Evolutionary conservation across 1,140 invertebrate species (phyloP).

Genomic region (Teleopsis dalmanni): DNA sequence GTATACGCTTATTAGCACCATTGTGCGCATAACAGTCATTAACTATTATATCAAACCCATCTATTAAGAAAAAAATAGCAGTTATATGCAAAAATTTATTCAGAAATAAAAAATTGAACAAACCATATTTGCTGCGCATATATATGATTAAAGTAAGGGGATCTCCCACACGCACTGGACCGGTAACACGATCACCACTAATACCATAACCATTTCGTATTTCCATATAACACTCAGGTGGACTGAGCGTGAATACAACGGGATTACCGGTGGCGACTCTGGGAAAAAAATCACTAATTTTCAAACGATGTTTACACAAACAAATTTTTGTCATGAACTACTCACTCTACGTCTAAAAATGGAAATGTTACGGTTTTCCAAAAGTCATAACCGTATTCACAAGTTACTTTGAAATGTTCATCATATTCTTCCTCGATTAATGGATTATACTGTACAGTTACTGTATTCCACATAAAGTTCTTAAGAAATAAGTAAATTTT

Average conservation of each 20-base stretch:
- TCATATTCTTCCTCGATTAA: constrained; percentile 91
- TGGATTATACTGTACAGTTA: constrained; percentile 89
- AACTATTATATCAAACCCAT: constrained; percentile 92
- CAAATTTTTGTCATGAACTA: constrained; percentile 23
- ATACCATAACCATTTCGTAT: constrained; percentile 83
- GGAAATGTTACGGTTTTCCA: constrained; percentile 95
- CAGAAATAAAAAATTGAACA: constrained; percentile 13
- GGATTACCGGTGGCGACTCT: constrained; percentile 89
- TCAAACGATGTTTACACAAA: constrained; percentile 5
- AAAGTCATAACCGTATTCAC: constrained; percentile 92
- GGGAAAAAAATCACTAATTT: constrained; percentile 10
- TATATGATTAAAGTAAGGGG: constrained; percentile 87
- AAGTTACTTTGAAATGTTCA: constrained; percentile 88
- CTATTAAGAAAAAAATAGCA: constrained; percentile 48
- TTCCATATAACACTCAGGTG: constrained; percentile 93
- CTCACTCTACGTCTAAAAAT: constrained; percentile 90
- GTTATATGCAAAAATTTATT: constrained; percentile 11
- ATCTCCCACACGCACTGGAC: constrained; percentile 85
- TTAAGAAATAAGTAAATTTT: constrained; percentile 50
- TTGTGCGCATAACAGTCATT: constrained; percentile 93
- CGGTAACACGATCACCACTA: constrained; percentile 71
- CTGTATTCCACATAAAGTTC: constrained; percentile 94
- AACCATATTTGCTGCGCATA: constrained; percentile 89
- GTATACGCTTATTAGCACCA: constrained; percentile 82
- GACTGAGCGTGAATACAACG: constrained; percentile 86